Evolutionary conservation across 2,113 vertebrate genomes (phyloP).

Genomic region (Bubalus kerabau): DNA sequence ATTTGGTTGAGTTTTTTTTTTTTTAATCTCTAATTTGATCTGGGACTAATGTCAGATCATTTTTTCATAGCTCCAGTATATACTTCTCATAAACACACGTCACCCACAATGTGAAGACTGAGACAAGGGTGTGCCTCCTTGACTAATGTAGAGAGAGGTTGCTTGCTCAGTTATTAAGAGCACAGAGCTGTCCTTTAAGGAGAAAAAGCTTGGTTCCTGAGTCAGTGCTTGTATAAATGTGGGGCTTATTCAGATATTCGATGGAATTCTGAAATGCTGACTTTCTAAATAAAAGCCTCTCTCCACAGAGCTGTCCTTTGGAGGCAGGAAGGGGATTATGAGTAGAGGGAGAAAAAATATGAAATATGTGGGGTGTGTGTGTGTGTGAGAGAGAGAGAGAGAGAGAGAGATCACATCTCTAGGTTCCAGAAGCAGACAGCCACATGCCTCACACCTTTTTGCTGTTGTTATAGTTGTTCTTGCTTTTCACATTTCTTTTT

Average conservation of each 20-base stretch:
- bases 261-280: background rate
- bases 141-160: background rate
- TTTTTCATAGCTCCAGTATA: background rate
- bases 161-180: background rate
- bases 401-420: fast-evolving
- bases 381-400: background rate
- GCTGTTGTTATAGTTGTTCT: background rate
- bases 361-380: background rate
- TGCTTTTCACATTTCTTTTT: background rate
- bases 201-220: constrained; percentile 45
- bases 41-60: constrained; percentile 21
- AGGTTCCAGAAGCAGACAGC: background rate
- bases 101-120: background rate
- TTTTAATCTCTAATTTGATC: constrained; percentile 67
- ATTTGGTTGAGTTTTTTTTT: constrained; percentile 35
- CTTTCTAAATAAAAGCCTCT: constrained; percentile 25
- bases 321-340: background rate
- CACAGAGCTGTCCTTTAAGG: constrained; percentile 37
- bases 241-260: constrained; percentile 22
- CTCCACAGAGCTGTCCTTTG: background rate
- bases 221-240: constrained; percentile 43
- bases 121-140: background rate
- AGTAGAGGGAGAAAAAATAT: background rate
- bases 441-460: background rate
- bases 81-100: background rate